Percentiles rank a stretch among this genome's conserved stretches.
These are phyloP conservation scores for Nanorana parkeri DNA, from an alignment of 2,113 vertebrate genomes.

Conservation along the genomic window DNA sequence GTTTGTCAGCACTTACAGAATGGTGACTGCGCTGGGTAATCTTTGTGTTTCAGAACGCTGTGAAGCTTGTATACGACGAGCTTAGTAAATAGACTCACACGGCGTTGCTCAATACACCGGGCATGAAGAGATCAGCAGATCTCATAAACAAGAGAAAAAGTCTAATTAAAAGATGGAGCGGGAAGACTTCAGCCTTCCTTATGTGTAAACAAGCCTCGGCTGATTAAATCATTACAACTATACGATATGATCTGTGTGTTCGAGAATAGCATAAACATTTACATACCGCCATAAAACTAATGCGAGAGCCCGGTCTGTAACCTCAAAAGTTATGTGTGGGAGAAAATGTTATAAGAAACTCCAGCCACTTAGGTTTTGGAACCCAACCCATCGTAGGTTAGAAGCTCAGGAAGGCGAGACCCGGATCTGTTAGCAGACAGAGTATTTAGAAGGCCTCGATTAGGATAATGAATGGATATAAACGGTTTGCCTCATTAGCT, in stretches of 20 bases:
- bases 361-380: not conserved
- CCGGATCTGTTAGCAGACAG: not conserved
- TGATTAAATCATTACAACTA: not conserved
- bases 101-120: not conserved
- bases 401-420: not conserved
- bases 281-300: not conserved
- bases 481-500: not conserved
- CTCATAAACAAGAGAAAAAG: not conserved
- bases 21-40: too few species aligned
- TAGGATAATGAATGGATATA: constrained; percentile 9
- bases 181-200: not conserved
- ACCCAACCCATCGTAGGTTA: not conserved
- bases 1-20: too few species aligned
- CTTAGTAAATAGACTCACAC: too few species aligned
- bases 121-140: not conserved
- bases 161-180: not conserved
- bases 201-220: not conserved
- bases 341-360: not conserved
- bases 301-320: not conserved
- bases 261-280: constrained; percentile 1
- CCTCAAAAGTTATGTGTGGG: not conserved
- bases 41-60: too few species aligned
- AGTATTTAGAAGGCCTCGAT: not conserved
- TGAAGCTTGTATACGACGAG: too few species aligned
- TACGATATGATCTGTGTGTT: not conserved